Percentiles rank a stretch among this genome's conserved stretches.
Conservation (phyloP, 2,888 invertebrate genomes). For the Galeopsomyia nigrocyanea region DNA sequence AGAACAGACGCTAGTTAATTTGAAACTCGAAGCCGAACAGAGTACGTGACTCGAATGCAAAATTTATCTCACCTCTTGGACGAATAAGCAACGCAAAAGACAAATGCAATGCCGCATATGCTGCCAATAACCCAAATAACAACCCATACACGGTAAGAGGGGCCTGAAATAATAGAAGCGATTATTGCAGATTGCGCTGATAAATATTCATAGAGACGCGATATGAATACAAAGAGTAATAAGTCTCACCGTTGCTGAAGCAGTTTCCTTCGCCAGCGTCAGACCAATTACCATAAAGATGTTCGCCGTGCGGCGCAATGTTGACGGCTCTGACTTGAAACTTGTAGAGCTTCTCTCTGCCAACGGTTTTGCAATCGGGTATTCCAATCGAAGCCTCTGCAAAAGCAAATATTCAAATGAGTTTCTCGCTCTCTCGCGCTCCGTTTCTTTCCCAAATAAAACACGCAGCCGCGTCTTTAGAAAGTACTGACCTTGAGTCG, state of each 20-base stretch:
- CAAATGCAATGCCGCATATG: constrained; percentile 53
- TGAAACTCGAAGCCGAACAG: not conserved
- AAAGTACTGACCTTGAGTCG: constrained; percentile 54
- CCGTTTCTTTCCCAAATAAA: too few relatives aligned
- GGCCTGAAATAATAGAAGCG: constrained; percentile 52
- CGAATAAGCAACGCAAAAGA: constrained; percentile 58
- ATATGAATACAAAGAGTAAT: not conserved
- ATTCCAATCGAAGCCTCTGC: constrained; percentile 61
- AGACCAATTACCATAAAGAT: constrained; percentile 68
- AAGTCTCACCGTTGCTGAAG: constrained; percentile 61
- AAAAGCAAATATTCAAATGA: constrained; percentile 40
- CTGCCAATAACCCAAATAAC: constrained; percentile 61
- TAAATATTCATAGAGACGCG: not conserved
- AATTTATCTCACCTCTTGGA: constrained; percentile 57
- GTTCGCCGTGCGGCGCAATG: constrained; percentile 55
- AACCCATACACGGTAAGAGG: constrained; percentile 57
- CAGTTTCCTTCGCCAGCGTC: constrained; percentile 66
- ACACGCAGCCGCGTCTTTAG: too few relatives aligned
- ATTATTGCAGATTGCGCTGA: not conserved
- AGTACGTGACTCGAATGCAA: constrained; percentile 20
- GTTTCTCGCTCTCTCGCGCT: not conserved
- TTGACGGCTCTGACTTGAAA: constrained; percentile 68
- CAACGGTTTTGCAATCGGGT: constrained; percentile 64
- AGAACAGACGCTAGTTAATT: not conserved
- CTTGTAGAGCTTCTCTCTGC: constrained; percentile 58